Evolutionary conservation across 2,888 invertebrate genomes (phyloP).

Genomic region (Zaprionus bogoriensis): DNA sequence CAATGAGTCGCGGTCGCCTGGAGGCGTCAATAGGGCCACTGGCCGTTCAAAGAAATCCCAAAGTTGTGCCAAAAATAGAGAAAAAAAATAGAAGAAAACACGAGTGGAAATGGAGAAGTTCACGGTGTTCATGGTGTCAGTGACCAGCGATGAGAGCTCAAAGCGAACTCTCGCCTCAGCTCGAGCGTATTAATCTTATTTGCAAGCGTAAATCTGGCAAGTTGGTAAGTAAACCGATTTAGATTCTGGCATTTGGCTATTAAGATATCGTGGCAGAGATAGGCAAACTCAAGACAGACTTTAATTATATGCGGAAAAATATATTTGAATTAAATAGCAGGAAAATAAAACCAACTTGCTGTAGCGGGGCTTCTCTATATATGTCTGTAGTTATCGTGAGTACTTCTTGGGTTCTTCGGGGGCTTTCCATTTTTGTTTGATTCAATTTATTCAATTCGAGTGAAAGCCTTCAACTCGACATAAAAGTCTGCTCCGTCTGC

Average conservation of each 20-base stretch:
- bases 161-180: constrained; percentile 21
- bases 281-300: background rate
- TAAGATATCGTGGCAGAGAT: constrained; percentile 14
- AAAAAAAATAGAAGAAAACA: background rate
- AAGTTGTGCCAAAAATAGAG: constrained; percentile 41
- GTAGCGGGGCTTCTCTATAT: no score
- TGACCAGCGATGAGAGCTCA: constrained; percentile 34
- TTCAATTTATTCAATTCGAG: constrained; percentile 9
- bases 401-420: no score
- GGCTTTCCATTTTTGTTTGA: background rate
- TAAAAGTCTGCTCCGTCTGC: constrained; percentile 1
- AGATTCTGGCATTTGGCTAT: background rate
- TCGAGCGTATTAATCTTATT: constrained; percentile 47
- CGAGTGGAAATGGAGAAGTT: constrained; percentile 13
- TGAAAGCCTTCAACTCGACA: constrained; percentile 7
- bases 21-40: constrained; percentile 54
- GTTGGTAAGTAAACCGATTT: constrained; percentile 27
- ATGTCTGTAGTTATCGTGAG: no score
- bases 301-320: no score
- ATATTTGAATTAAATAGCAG: no score
- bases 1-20: constrained; percentile 65
- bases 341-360: no score
- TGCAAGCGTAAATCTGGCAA: constrained; percentile 28
- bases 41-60: constrained; percentile 37
- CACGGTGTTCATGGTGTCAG: constrained; percentile 33